Conservation (phyloP, 53 echinoderm and acorn worm species). For the Mesocentrotus franciscanus region DNA sequence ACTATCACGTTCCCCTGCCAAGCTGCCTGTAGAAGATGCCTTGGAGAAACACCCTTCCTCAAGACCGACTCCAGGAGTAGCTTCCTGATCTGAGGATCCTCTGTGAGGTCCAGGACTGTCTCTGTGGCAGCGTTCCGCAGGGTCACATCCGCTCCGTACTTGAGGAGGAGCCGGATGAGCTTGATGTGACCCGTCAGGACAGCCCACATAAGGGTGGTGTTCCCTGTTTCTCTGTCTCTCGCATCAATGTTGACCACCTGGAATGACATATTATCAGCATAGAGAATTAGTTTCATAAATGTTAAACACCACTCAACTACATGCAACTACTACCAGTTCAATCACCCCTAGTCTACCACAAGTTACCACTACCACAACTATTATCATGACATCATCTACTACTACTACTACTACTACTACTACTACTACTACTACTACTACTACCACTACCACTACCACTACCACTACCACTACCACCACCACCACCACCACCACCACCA, state of each 20-base stretch:
- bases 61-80: slow-evolving; percentile 84
- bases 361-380: too few species aligned
- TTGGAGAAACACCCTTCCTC: slow-evolving; percentile 79
- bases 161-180: slow-evolving; percentile 86
- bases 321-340: too few species aligned
- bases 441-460: too few species aligned
- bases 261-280: not conserved
- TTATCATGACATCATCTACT: too few species aligned
- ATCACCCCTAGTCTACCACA: too few species aligned
- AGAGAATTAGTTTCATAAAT: too few species aligned
- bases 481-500: too few species aligned
- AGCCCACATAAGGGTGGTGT: slow-evolving; percentile 91
- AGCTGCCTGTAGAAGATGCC: slow-evolving; percentile 93
- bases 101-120: slow-evolving; percentile 83
- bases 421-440: too few species aligned
- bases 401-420: too few species aligned
- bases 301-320: too few species aligned
- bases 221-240: slow-evolving; percentile 82
- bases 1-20: slow-evolving; percentile 91
- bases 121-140: slow-evolving; percentile 82
- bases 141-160: slow-evolving; percentile 91
- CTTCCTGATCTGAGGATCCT: slow-evolving; percentile 63
- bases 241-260: slow-evolving; percentile 93
- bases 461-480: too few species aligned
- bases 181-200: slow-evolving; percentile 74